Percentiles rank a stretch among this genome's conserved stretches.
Conservation (phyloP, 2,113 vertebrate species). For the Formicarius rufipectus region DNA sequence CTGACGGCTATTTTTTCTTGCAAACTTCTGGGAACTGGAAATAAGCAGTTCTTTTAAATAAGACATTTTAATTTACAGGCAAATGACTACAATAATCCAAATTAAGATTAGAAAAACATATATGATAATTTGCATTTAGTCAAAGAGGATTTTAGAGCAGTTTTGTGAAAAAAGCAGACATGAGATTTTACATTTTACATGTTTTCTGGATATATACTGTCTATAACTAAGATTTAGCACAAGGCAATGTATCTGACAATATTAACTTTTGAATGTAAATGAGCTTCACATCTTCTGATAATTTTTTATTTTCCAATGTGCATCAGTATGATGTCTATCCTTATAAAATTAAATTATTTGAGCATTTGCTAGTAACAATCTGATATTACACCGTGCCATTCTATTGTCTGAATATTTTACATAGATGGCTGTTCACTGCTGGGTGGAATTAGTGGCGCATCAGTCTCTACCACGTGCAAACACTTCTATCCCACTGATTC, state of each 20-base stretch:
- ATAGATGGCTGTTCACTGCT: accelerated
- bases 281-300: not conserved
- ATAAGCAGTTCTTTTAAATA: not conserved
- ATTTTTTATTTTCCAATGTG: not conserved
- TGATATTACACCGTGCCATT: not conserved
- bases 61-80: not conserved
- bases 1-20: not conserved
- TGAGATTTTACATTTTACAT: not conserved
- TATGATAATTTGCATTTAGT: not conserved
- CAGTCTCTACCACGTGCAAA: not conserved
- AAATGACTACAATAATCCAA: not conserved
- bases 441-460: not conserved
- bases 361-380: not conserved
- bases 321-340: not conserved
- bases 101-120: not conserved
- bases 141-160: not conserved
- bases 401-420: not conserved
- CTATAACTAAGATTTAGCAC: not conserved
- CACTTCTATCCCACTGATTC: not conserved
- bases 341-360: not conserved
- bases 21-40: not conserved
- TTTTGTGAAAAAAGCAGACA: not conserved
- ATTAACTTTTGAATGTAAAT: not conserved
- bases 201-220: not conserved
- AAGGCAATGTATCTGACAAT: not conserved